Percentiles rank a stretch among this genome's conserved stretches.
Conservation (phyloP, 1,140 invertebrate genomes). For the Colletes gigas region DNA sequence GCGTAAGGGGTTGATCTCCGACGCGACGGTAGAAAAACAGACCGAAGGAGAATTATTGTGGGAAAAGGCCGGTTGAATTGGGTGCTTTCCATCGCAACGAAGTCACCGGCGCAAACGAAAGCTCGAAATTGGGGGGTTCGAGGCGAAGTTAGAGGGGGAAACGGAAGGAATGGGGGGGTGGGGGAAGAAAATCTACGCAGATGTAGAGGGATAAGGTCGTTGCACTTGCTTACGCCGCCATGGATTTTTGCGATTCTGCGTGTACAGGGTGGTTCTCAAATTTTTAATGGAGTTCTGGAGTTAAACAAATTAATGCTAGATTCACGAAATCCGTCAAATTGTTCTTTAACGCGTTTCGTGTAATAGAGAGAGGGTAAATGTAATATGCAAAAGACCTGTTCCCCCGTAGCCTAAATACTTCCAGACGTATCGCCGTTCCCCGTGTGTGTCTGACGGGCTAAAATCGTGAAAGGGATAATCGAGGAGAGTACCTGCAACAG, state of each 20-base stretch:
- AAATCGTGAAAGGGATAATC: too few species aligned
- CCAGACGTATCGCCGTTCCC: too few species aligned
- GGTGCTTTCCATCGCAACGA: slow-evolving; percentile 50
- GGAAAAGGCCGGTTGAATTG: neutral
- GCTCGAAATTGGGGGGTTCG: slow-evolving; percentile 14
- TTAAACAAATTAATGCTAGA: too few species aligned
- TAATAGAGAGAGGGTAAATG: too few species aligned
- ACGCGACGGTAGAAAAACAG: slow-evolving; percentile 17
- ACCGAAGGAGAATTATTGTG: slow-evolving; percentile 48
- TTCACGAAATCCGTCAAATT: too few species aligned
- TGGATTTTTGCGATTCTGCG: slow-evolving; percentile 2
- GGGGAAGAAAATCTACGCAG: slow-evolving; percentile 50
- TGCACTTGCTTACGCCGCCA: slow-evolving; percentile 56
- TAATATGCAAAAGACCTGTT: too few species aligned
- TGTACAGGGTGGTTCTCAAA: too few species aligned
- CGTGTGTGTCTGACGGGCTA: too few species aligned
- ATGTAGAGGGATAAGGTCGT: slow-evolving; percentile 61
- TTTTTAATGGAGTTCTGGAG: too few species aligned
- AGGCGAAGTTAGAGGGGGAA: slow-evolving; percentile 14
- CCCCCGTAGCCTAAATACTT: too few species aligned
- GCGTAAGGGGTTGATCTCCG: neutral
- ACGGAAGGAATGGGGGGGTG: slow-evolving; percentile 19
- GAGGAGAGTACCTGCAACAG: too few species aligned
- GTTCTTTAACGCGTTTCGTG: too few species aligned
- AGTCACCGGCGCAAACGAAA: slow-evolving; percentile 57